Evolutionary conservation across 2,113 vertebrate species (phyloP), one percentile per base, ranked within the genome.

Genomic region (Chinchilla lanigera): DNA sequence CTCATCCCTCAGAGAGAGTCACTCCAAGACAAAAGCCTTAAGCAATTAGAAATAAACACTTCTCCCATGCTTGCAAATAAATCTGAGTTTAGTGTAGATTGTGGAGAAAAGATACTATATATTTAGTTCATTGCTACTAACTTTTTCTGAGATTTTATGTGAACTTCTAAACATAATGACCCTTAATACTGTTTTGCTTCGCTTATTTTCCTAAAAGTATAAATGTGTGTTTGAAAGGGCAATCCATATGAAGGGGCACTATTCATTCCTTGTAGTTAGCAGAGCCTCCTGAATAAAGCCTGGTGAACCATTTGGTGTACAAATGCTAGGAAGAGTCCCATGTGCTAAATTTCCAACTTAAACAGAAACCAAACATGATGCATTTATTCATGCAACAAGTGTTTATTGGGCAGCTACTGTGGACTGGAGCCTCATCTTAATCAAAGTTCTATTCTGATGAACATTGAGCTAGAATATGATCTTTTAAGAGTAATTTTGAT

Each of bases 121-220:
- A 71, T 5, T 86, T 88, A 81, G 14, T 67, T 90, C 50, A 94
- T 88, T 86, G 95, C 50, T 84, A 80, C 54, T 94, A 89, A 73
- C 47, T 13, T 87, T 52, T 88, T 65, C 41, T 87, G 13, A 86
- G 47, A 78, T 96, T 93, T 96, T 78, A 58, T 82, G 50, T 90
- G 82, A 77, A 89, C 14, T 96, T 92, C 22, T 80, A 67, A 93
- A n/a, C 5, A 69, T 44, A 69, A 54, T 91, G 20, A 61, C 50
- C 54, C 28, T 89, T 67, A 61, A 50, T 69, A 38, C 12, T 86
- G 28, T 38, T 88, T 94, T 87, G 12, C 28, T 95, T 78, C 65
- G 1, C 5, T 54, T 73, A 56, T 87, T 95, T 89, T 81, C 58
- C 82, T 47, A 56, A 86, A 94, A 44, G 30, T 5, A 33, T 77